Evolutionary conservation across 2,113 vertebrate genomes (phyloP).

Genomic region (Pollachius pollachius): DNA sequence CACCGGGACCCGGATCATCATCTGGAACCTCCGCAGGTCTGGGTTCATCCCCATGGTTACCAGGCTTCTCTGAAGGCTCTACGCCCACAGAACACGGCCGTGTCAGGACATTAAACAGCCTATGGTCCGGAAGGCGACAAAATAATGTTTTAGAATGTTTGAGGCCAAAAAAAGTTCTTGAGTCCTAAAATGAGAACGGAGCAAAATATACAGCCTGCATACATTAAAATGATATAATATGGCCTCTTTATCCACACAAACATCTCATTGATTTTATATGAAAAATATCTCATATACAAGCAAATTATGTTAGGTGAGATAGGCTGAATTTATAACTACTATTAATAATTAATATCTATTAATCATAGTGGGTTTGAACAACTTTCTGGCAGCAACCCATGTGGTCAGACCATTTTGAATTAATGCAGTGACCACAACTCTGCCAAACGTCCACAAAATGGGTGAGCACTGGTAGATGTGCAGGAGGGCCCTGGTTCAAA

Average conservation of each 20-base stretch:
- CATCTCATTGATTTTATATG: not conserved
- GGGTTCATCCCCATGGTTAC: not conserved
- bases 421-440: too few species aligned
- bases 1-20: conserved; percentile 92
- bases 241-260: not conserved
- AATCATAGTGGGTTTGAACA: not conserved
- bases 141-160: too few species aligned
- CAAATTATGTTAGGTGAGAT: too few species aligned
- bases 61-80: too few species aligned
- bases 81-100: not conserved
- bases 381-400: too few species aligned
- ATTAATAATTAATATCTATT: not conserved
- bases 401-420: too few species aligned
- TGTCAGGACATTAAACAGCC: not conserved
- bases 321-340: not conserved
- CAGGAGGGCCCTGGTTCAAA: not conserved
- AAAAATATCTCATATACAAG: not conserved
- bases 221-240: not conserved
- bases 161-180: too few species aligned
- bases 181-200: too few species aligned
- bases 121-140: too few species aligned
- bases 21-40: conserved; percentile 93
- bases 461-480: too few species aligned
- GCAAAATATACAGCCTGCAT: too few species aligned
- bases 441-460: too few species aligned